Evolutionary conservation across 2,113 vertebrate species (phyloP).

Genomic region (Nyctereutes procyonoides): DNA sequence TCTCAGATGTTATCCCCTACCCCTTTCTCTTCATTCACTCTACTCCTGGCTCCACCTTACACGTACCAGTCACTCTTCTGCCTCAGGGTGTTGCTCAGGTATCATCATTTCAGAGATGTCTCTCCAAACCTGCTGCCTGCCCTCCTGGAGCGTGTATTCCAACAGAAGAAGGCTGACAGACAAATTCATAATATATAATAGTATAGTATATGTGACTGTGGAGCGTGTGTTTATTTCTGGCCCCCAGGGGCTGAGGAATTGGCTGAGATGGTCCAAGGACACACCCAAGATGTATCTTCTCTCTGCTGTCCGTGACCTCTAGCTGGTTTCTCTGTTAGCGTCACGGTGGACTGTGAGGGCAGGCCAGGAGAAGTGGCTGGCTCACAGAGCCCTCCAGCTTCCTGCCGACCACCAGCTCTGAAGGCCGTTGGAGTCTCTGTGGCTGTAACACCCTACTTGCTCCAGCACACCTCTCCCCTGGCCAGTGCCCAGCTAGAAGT

Average conservation of each 20-base stretch:
- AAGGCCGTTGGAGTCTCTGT: background rate
- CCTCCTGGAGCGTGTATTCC: background rate
- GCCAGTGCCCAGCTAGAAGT: background rate
- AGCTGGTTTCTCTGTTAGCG: background rate
- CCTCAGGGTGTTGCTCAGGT: background rate
- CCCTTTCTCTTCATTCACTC: background rate
- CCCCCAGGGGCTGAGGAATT: background rate
- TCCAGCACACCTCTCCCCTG: background rate
- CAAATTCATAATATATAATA: background rate
- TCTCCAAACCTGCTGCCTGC: background rate
- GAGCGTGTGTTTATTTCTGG: background rate
- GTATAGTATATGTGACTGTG: too few relatives aligned
- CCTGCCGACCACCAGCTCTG: background rate
- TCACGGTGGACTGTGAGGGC: background rate
- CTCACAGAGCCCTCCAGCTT: background rate
- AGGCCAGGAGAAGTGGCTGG: background rate
- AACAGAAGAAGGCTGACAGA: background rate
- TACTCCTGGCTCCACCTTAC: background rate
- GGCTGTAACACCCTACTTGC: background rate
- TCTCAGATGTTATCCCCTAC: background rate
- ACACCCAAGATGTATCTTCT: background rate
- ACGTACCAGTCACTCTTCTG: background rate
- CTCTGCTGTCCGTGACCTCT: background rate
- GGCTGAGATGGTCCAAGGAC: background rate
- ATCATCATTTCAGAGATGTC: background rate